Percentiles rank a stretch among this genome's conserved stretches.
Conservation (phyloP, 2,797 vertebrate species). For the Galago senegalensis region DNA sequence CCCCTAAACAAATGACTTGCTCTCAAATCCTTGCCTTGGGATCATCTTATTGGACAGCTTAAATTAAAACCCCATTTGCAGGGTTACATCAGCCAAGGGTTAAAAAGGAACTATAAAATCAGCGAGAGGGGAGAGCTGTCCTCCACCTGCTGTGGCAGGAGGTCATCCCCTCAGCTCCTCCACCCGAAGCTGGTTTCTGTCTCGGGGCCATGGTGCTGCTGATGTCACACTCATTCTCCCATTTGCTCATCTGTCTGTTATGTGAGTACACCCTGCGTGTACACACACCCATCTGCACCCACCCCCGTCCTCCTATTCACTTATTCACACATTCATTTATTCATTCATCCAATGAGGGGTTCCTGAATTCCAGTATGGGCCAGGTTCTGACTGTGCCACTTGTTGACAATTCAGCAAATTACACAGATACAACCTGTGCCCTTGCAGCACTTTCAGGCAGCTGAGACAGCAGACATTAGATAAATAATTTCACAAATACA, state of each 20-base stretch:
- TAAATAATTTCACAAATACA: slow-evolving; percentile 7
- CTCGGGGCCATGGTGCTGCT: not conserved
- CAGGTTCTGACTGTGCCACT: not conserved
- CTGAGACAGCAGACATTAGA: not conserved
- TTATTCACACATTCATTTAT: too few species aligned
- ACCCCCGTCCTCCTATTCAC: not conserved
- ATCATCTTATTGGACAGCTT: not conserved
- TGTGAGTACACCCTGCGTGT: not conserved
- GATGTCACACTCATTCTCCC: not conserved
- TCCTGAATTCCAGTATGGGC: not conserved
- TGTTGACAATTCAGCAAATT: not conserved
- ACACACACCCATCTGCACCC: too few species aligned
- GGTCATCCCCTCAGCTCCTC: not conserved
- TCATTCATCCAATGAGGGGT: not conserved
- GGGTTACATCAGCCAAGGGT: not conserved
- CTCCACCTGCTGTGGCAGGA: not conserved
- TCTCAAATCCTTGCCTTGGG: not conserved
- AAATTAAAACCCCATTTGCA: not conserved
- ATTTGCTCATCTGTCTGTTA: not conserved
- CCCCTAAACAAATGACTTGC: not conserved
- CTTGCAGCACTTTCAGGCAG: not conserved
- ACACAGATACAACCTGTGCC: not conserved
- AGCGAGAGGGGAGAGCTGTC: not conserved
- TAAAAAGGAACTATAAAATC: not conserved
- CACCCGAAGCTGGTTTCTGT: not conserved